These are phyloP conservation scores for Mastomys coucha DNA, from an alignment of 2,113 vertebrate species.

Conservation along the genomic window DNA sequence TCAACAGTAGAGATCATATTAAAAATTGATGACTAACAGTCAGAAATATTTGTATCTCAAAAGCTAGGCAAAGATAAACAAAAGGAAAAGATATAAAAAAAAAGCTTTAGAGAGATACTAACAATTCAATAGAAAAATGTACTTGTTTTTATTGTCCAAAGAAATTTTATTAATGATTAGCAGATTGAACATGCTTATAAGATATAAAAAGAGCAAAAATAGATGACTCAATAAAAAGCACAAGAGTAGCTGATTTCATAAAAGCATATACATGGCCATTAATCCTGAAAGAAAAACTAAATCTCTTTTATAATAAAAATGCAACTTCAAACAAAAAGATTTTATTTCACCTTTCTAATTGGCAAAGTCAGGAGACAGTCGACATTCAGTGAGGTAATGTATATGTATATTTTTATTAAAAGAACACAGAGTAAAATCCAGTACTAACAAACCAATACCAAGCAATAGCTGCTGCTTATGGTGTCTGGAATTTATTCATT, in stretches of 20 bases:
- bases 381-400: background rate
- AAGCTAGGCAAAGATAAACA: constrained; percentile 46
- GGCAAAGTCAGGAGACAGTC: background rate
- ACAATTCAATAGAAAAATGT: background rate
- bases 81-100: background rate
- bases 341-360: constrained; percentile 39
- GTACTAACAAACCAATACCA: background rate
- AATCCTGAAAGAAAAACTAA: background rate
- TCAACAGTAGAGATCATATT: constrained; percentile 16
- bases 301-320: constrained; percentile 49
- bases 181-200: constrained; percentile 21
- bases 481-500: background rate
- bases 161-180: constrained; percentile 18
- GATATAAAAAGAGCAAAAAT: background rate
- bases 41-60: constrained; percentile 51
- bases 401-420: constrained; percentile 19
- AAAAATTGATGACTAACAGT: constrained; percentile 18
- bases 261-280: constrained; percentile 6
- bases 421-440: background rate
- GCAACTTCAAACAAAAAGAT: constrained; percentile 30
- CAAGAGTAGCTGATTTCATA: constrained; percentile 18
- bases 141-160: background rate
- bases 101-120: background rate
- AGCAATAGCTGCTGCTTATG: background rate
- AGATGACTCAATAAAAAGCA: constrained; percentile 28